Conservation (phyloP, 2,888 invertebrate genomes). For the Ceraclea dissimilis region DNA sequence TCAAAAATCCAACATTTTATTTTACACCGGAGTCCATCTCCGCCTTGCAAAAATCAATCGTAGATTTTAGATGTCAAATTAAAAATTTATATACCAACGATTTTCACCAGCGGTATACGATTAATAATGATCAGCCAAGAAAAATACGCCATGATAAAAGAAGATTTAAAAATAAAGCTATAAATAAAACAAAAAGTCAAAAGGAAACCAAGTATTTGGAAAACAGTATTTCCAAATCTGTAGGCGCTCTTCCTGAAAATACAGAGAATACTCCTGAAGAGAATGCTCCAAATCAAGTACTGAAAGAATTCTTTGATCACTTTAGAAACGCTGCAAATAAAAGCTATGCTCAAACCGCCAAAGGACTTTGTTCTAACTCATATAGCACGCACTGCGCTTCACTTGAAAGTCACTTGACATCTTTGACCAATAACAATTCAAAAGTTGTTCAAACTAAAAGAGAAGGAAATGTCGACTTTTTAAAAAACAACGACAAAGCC, state of each 20-base stretch:
- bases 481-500: not conserved
- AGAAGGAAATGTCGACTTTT: not conserved
- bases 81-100: conserved; percentile 7
- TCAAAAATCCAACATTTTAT: conserved; percentile 9
- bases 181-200: not conserved
- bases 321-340: not conserved
- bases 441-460: not conserved
- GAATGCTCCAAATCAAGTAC: not conserved
- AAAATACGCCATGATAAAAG: not conserved
- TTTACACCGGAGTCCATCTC: conserved; percentile 11
- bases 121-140: not conserved
- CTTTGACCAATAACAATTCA: not conserved
- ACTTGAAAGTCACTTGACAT: not conserved
- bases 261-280: not conserved
- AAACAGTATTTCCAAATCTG: not conserved
- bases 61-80: conserved; percentile 15
- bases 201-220: not conserved
- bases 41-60: conserved; percentile 6
- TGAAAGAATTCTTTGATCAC: not conserved
- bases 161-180: not conserved
- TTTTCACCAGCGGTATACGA: not conserved
- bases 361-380: not conserved
- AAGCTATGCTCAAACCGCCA: not conserved
- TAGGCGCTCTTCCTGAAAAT: not conserved
- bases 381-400: not conserved